phyloP scores from a whole-genome alignment of 2,113 vertebrate genomes.

The Hippocampus mohnikei region DNA sequence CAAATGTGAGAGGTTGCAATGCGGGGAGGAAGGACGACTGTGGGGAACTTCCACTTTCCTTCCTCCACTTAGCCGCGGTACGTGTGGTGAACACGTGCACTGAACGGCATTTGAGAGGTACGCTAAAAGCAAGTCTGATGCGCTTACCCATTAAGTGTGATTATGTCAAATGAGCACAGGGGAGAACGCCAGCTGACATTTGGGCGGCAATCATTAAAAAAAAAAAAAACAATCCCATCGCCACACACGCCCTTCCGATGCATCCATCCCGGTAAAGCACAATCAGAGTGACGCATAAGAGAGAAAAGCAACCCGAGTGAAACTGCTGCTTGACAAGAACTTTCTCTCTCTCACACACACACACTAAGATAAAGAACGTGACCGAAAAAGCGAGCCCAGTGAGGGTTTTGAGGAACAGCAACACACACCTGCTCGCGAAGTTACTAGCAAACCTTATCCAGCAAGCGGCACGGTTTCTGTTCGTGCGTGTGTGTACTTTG shows the following conservation, averaged over 20 bases:
- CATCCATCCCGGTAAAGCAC: slow-evolving; percentile 32
- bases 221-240: neutral
- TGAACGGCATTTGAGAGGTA: slow-evolving; percentile 13
- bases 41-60: slow-evolving; percentile 74
- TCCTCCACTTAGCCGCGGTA: slow-evolving; percentile 55
- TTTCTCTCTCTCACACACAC: slow-evolving; percentile 23
- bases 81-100: slow-evolving; percentile 21
- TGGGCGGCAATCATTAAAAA: slow-evolving; percentile 1
- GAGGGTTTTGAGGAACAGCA: slow-evolving; percentile 37
- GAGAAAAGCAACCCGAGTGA: slow-evolving; percentile 28
- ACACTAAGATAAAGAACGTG: slow-evolving; percentile 49
- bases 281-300: neutral
- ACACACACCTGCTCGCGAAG: slow-evolving; percentile 49
- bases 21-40: slow-evolving; percentile 69
- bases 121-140: slow-evolving; percentile 1
- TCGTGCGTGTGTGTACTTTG: neutral
- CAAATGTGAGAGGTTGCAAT: slow-evolving; percentile 57
- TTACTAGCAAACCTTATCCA: slow-evolving; percentile 33
- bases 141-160: slow-evolving; percentile 7
- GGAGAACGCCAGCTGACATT: slow-evolving; percentile 1
- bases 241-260: slow-evolving; percentile 4
- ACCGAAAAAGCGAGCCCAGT: slow-evolving; percentile 49
- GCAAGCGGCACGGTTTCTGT: neutral
- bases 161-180: slow-evolving; percentile 4
- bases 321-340: slow-evolving; percentile 21